Percentiles rank a stretch among this genome's conserved stretches.
Evolutionary conservation across 2,888 invertebrate genomes (phyloP).

Genomic region (Melanargia galathea): DNA sequence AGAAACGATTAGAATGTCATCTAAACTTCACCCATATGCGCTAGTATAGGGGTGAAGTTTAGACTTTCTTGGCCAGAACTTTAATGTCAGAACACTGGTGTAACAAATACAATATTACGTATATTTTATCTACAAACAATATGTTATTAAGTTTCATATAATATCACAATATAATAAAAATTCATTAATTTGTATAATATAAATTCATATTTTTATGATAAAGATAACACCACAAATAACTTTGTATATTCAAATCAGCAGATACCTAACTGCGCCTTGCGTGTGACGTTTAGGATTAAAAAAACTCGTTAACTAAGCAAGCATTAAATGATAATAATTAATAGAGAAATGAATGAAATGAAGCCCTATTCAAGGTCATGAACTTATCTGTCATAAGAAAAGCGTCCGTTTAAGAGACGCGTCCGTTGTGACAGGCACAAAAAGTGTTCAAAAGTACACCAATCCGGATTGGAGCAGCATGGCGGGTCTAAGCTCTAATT

Average conservation of each 20-base stretch:
- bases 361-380: no score
- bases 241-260: conserved; percentile 1
- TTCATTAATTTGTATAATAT: neutral
- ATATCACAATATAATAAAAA: conserved; percentile 24
- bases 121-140: conserved; percentile 12
- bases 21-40: no score
- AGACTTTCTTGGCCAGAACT: neutral
- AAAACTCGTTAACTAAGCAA: no score
- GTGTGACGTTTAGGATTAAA: neutral
- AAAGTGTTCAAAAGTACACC: no score
- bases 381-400: no score
- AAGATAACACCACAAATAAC: neutral
- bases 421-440: no score
- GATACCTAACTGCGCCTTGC: neutral
- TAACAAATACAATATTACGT: neutral
- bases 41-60: neutral
- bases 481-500: no score
- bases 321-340: no score
- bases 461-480: no score
- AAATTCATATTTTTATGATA: conserved; percentile 7
- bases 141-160: neutral
- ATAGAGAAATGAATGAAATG: no score
- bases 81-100: conserved; percentile 14
- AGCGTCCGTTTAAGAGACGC: no score
- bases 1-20: no score